phyloP scores from a whole-genome alignment of 2,797 vertebrate species.

The Myotis planiceps region DNA sequence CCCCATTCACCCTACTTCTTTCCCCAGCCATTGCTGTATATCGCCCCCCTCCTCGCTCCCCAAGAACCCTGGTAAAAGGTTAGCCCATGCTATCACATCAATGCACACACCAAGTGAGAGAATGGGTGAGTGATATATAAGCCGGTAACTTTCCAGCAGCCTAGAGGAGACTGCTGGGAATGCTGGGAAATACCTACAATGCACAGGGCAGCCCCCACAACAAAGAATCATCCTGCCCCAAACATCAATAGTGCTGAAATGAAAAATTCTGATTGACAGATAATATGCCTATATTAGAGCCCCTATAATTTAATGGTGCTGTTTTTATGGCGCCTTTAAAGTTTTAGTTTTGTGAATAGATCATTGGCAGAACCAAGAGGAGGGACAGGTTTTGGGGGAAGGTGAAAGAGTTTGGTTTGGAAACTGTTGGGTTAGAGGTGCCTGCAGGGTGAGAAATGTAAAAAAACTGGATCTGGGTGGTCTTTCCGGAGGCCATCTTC shows the following conservation, averaged over 20 bases:
- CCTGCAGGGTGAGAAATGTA: background rate
- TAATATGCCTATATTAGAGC: background rate
- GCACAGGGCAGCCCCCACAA: background rate
- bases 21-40: background rate
- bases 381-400: background rate
- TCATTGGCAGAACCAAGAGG: background rate
- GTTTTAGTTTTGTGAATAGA: background rate
- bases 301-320: background rate
- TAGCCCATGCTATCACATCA: background rate
- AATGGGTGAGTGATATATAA: background rate
- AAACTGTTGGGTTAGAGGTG: background rate
- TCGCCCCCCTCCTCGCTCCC: fast-evolving
- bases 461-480: background rate
- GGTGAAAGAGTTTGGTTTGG: background rate
- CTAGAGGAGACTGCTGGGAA: background rate
- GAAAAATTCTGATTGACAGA: background rate
- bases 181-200: background rate
- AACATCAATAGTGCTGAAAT: background rate
- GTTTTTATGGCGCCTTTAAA: background rate
- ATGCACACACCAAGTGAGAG: background rate
- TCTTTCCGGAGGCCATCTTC: background rate
- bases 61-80: background rate
- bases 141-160: background rate
- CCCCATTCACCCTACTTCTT: background rate
- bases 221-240: background rate